Evolutionary conservation across 2,888 invertebrate genomes (phyloP).

Genomic region (Loripinus fragilis): DNA sequence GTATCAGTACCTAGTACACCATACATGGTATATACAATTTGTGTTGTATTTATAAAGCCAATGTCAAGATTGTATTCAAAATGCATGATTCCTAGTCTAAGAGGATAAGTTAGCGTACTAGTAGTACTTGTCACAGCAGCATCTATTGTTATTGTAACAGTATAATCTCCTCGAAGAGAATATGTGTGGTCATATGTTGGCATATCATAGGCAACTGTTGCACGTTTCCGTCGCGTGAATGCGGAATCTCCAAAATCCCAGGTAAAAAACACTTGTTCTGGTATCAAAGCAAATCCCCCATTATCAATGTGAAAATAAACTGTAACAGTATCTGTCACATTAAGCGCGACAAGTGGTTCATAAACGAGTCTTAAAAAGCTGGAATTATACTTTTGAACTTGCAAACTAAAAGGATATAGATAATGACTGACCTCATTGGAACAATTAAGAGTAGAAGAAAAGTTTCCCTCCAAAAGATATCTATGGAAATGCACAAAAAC

Average conservation of each 20-base stretch:
- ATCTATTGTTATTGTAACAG: constrained; percentile 24
- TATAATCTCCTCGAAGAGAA: constrained; percentile 44
- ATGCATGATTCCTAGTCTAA: constrained; percentile 51
- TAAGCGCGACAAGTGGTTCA: constrained; percentile 42
- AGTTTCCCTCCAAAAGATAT: constrained; percentile 42
- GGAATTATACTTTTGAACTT: constrained; percentile 42
- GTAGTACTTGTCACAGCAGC: constrained; percentile 42
- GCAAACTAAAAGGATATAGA: constrained; percentile 35
- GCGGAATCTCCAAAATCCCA: constrained; percentile 39
- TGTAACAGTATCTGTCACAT: constrained; percentile 49
- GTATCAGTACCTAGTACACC: constrained; percentile 41
- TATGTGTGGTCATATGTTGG: constrained; percentile 37
- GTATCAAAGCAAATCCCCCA: constrained; percentile 43
- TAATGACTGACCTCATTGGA: constrained; percentile 50
- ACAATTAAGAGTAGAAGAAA: constrained; percentile 43
- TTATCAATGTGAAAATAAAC: constrained; percentile 56
- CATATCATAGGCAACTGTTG: constrained; percentile 26
- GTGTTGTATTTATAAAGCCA: constrained; percentile 42
- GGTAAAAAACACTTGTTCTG: constrained; percentile 27
- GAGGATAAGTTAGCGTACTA: constrained; percentile 13
- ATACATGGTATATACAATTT: constrained; percentile 44
- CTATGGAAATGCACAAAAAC: constrained; percentile 37
- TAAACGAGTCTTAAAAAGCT: constrained; percentile 31
- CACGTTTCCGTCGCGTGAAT: background rate
- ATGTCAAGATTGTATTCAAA: constrained; percentile 48